Conservation (phyloP, 2,888 invertebrate species). For the Eupithecia subumbrata region DNA sequence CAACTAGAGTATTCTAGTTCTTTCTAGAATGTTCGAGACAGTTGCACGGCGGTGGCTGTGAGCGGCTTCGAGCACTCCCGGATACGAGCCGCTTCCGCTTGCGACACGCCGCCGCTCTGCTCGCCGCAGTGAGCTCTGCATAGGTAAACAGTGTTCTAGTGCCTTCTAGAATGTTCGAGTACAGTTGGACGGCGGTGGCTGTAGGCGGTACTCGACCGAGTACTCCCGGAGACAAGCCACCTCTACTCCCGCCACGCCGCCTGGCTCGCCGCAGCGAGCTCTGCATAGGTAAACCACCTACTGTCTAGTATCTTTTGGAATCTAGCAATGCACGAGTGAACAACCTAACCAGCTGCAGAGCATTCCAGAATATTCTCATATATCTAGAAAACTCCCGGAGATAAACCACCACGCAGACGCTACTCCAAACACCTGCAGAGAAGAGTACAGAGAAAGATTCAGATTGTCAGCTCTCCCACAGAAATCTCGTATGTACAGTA, state of each 20-base stretch:
- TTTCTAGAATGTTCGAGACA: constrained; percentile 2
- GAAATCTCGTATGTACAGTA: not conserved
- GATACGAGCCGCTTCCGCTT: constrained; percentile 87
- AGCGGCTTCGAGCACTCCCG: constrained; percentile 83
- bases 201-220: too few relatives aligned
- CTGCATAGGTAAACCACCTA: too few relatives aligned
- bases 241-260: constrained; percentile 68
- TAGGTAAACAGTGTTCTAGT: constrained; percentile 54
- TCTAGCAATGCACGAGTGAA: too few relatives aligned
- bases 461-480: too few relatives aligned
- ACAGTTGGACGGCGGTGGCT: too few relatives aligned
- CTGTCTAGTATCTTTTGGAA: not conserved
- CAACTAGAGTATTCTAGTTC: not conserved
- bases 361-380: not conserved
- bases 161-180: not conserved
- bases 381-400: constrained; percentile 79
- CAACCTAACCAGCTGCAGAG: not conserved
- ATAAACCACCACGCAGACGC: not conserved
- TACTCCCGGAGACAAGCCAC: too few relatives aligned
- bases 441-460: too few relatives aligned
- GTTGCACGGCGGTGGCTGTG: constrained; percentile 84
- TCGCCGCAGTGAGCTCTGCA: constrained; percentile 77
- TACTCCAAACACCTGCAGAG: too few relatives aligned
- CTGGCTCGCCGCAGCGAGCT: too few relatives aligned
- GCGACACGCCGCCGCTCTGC: constrained; percentile 87